Conservation (phyloP, 2,888 invertebrate genomes). For the Drosophila acutilabella region DNA sequence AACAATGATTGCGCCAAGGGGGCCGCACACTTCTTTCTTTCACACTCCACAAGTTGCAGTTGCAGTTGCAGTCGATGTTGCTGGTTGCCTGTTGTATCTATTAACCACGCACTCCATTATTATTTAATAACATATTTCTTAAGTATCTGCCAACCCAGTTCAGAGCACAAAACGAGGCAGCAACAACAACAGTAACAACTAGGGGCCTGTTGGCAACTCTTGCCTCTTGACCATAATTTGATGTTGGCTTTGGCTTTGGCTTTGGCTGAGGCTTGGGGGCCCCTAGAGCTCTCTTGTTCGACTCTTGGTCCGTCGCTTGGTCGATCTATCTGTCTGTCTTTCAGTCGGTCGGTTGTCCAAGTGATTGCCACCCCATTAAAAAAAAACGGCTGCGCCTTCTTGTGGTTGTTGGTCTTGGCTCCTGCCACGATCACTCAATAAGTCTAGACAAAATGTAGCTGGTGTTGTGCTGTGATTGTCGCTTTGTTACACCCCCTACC, state of each 20-base stretch:
- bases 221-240: conserved; percentile 81
- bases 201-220: conserved; percentile 52
- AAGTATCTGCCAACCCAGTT: conserved; percentile 83
- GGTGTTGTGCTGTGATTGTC: conserved; percentile 71
- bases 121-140: conserved; percentile 84
- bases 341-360: conserved; percentile 71
- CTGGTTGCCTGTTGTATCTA: conserved; percentile 73
- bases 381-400: conserved; percentile 71
- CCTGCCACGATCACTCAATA: conserved; percentile 82
- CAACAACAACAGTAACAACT: conserved; percentile 11
- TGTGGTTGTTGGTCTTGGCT: conserved; percentile 59
- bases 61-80: conserved; percentile 27
- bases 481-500: conserved; percentile 57
- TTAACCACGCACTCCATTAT: conserved; percentile 84
- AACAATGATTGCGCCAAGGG: conserved; percentile 81
- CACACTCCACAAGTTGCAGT: conserved; percentile 53
- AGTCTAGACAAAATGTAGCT: conserved; percentile 81
- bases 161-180: conserved; percentile 79
- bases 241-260: conserved; percentile 35
- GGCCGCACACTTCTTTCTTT: conserved; percentile 75
- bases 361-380: conserved; percentile 85
- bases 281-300: conserved; percentile 40
- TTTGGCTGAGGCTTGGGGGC: conserved; percentile 13
- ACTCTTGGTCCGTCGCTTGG: conserved; percentile 2
- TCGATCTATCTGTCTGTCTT: conserved; percentile 18